phyloP scores from a whole-genome alignment of 2,797 vertebrate genomes.

The Onychomys torridus region DNA sequence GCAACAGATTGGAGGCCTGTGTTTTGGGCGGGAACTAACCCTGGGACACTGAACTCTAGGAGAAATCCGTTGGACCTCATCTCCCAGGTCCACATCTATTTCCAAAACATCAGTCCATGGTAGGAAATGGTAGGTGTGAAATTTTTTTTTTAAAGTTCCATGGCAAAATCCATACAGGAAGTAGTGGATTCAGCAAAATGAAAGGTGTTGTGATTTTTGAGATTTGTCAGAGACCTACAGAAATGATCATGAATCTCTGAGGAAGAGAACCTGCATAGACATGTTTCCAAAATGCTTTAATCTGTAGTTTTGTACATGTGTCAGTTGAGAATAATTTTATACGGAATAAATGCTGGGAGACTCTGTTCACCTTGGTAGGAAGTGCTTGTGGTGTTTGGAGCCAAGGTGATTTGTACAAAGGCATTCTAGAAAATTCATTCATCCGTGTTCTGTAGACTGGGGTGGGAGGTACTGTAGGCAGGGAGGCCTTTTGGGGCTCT shows the following conservation, averaged over 20 bases:
- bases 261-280: neutral
- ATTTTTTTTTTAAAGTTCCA: too few relatives aligned
- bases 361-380: neutral
- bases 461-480: neutral
- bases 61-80: neutral
- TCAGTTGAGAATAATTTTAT: neutral
- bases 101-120: neutral
- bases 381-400: neutral
- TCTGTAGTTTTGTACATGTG: neutral
- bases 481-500: neutral
- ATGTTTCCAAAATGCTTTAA: neutral
- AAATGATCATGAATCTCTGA: neutral
- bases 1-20: rapidly evolving
- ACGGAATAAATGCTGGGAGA: neutral
- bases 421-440: neutral
- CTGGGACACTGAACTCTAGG: neutral
- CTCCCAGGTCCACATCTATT: neutral
- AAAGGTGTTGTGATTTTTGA: neutral
- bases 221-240: neutral
- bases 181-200: neutral
- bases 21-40: neutral
- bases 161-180: neutral
- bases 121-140: neutral
- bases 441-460: neutral
- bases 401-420: neutral